A percentile compares a stretch with the other conserved stretches of the same genome.
These are phyloP conservation scores for Dione juno DNA, from an alignment of 2,888 invertebrate genomes.

Conservation along the genomic window DNA sequence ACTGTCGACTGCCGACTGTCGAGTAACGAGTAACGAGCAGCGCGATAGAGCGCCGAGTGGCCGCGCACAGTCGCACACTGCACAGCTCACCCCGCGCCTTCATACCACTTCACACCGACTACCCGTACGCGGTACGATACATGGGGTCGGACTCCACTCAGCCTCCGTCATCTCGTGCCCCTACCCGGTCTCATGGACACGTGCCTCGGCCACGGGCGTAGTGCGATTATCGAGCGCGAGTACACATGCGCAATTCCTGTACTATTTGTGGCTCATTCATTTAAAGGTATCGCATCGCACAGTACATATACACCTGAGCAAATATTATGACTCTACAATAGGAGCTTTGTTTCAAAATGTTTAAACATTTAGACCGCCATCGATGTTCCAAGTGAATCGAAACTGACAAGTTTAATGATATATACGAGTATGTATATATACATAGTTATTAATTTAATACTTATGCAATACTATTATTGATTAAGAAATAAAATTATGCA, in stretches of 20 bases:
- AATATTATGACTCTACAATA: slow-evolving; percentile 76
- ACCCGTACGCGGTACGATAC: slow-evolving; percentile 43
- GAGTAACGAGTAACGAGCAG: slow-evolving; percentile 43
- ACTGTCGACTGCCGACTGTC: slow-evolving; percentile 60
- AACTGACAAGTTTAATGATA: background rate
- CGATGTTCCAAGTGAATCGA: slow-evolving; percentile 27
- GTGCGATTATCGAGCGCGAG: slow-evolving; percentile 78
- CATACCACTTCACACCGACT: slow-evolving; percentile 38
- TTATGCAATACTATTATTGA: too few relatives aligned
- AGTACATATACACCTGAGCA: slow-evolving; percentile 76
- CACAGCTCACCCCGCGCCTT: slow-evolving; percentile 54
- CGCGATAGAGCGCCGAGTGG: slow-evolving; percentile 50
- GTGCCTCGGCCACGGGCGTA: slow-evolving; percentile 70
- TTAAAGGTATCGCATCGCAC: slow-evolving; percentile 60
- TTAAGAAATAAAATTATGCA: too few relatives aligned
- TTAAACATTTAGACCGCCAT: slow-evolving; percentile 56
- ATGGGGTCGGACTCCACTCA: slow-evolving; percentile 56
- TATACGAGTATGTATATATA: background rate
- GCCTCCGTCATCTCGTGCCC: slow-evolving; percentile 68
- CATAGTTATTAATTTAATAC: background rate
- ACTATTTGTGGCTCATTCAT: slow-evolving; percentile 73
- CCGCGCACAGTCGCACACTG: slow-evolving; percentile 32
- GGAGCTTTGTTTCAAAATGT: slow-evolving; percentile 64
- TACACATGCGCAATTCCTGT: slow-evolving; percentile 75
- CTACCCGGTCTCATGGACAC: slow-evolving; percentile 63